Percentiles rank a stretch among this genome's conserved stretches.
Conservation (phyloP, 2,113 vertebrate species). For the Tychaedon coryphoeus region DNA sequence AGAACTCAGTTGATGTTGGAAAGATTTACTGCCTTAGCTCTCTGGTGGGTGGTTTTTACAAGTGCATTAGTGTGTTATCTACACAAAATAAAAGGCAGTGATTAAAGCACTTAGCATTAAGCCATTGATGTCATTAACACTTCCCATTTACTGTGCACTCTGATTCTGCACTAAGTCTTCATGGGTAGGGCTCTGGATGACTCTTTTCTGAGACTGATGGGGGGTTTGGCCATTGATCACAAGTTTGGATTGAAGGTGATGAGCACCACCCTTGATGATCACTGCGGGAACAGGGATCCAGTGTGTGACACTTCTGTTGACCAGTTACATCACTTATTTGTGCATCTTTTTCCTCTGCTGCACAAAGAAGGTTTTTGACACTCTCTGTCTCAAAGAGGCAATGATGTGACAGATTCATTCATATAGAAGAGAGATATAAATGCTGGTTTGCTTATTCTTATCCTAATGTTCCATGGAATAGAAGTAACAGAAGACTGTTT, state of each 20-base stretch:
- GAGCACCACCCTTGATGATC: background rate
- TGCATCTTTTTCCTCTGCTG: background rate
- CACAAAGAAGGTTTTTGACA: background rate
- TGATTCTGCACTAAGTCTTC: background rate
- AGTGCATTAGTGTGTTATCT: background rate
- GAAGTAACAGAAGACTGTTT: background rate
- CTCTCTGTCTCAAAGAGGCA: background rate
- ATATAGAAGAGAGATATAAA: background rate
- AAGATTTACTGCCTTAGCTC: background rate
- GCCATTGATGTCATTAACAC: background rate
- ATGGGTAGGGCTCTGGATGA: background rate
- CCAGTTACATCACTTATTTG: background rate
- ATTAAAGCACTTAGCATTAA: background rate
- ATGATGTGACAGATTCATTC: background rate
- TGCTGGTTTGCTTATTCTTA: background rate
- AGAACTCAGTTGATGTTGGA: background rate
- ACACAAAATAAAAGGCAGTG: background rate
- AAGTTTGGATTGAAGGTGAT: background rate
- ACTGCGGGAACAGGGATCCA: background rate
- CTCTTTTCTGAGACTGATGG: background rate
- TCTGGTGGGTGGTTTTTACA: background rate
- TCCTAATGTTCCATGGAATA: background rate
- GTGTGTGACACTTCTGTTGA: background rate
- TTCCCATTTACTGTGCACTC: background rate
- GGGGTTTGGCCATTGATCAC: fast-evolving